phyloP scores from a whole-genome alignment of 2,113 vertebrate species.

The Orientallactaga bullata region DNA sequence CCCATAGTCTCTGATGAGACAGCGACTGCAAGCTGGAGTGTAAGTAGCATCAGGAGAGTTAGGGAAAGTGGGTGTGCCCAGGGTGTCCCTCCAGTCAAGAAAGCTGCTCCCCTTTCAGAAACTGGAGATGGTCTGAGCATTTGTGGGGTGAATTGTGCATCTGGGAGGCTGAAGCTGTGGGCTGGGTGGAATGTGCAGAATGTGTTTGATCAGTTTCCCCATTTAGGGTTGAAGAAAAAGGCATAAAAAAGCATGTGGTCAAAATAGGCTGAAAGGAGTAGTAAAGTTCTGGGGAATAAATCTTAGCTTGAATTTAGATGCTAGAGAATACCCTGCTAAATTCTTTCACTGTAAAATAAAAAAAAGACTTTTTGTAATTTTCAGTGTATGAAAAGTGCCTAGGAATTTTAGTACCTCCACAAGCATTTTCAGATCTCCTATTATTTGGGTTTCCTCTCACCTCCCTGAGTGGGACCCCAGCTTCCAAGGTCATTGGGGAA shows the following conservation, averaged over 20 bases:
- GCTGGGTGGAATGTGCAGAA: constrained; percentile 87
- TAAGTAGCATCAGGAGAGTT: constrained; percentile 72
- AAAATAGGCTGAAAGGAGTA: constrained; percentile 80
- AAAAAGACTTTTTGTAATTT: constrained; percentile 46
- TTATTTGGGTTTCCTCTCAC: background rate
- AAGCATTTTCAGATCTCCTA: constrained; percentile 45
- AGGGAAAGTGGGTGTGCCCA: constrained; percentile 66
- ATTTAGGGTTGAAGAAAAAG: constrained; percentile 82
- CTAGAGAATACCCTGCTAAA: constrained; percentile 59
- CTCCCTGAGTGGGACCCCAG: constrained; percentile 36
- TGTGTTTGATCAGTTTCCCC: constrained; percentile 89
- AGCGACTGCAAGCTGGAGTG: constrained; percentile 72
- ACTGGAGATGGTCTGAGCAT: constrained; percentile 83
- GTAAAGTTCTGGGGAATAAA: constrained; percentile 72
- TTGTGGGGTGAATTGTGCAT: constrained; percentile 86
- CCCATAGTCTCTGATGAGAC: constrained; percentile 62
- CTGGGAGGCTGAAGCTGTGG: constrained; percentile 87
- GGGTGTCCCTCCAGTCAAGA: constrained; percentile 63
- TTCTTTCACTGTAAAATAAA: constrained; percentile 61
- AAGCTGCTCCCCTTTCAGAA: constrained; percentile 83
- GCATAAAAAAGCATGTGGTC: constrained; percentile 80
- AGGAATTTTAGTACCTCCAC: constrained; percentile 50
- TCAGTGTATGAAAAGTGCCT: constrained; percentile 41
- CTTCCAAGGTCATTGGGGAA: constrained; percentile 33
- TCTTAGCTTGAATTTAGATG: constrained; percentile 79